A percentile compares a stretch with the other conserved stretches of the same genome.
phyloP scores from a whole-genome alignment of 2,888 invertebrate genomes.

The Aporophyla lueneburgensis region DNA sequence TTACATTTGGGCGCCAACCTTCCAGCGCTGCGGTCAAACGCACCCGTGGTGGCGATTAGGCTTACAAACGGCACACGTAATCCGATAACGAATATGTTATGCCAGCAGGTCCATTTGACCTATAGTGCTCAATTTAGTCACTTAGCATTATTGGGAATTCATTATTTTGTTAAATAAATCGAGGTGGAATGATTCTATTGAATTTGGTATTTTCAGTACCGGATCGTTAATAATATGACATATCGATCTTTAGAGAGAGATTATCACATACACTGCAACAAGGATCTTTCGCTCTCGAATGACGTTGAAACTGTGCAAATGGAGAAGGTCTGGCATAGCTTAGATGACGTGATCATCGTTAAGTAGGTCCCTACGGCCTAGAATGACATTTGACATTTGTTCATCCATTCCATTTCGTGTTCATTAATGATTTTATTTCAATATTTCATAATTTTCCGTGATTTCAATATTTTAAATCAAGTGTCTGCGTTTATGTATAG shows the following conservation, averaged over 20 bases:
- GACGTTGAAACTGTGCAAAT: too few relatives aligned
- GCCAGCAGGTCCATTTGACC: constrained; percentile 41
- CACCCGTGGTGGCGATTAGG: constrained; percentile 56
- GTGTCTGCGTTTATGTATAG: too few relatives aligned
- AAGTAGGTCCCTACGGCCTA: too few relatives aligned
- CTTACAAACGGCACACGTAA: constrained; percentile 62
- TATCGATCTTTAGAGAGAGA: background rate
- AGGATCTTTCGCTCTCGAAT: too few relatives aligned
- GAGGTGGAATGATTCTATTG: constrained; percentile 19
- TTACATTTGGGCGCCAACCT: constrained; percentile 42
- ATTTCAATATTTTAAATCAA: too few relatives aligned
- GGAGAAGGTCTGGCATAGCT: too few relatives aligned
- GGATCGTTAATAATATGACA: constrained; percentile 1
- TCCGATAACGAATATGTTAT: constrained; percentile 55
- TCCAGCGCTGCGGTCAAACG: constrained; percentile 47
- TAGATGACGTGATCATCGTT: too few relatives aligned
- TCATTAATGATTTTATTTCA: too few relatives aligned
- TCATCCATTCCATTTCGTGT: too few relatives aligned
- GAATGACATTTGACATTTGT: too few relatives aligned
- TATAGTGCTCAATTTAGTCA: constrained; percentile 45
- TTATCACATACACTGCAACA: too few relatives aligned
- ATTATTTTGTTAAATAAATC: constrained; percentile 27
- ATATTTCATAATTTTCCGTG: too few relatives aligned
- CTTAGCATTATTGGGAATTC: constrained; percentile 47
- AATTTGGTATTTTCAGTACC: background rate